Conservation (phyloP, 2,888 invertebrate genomes). For the Amphipoea lucens region DNA sequence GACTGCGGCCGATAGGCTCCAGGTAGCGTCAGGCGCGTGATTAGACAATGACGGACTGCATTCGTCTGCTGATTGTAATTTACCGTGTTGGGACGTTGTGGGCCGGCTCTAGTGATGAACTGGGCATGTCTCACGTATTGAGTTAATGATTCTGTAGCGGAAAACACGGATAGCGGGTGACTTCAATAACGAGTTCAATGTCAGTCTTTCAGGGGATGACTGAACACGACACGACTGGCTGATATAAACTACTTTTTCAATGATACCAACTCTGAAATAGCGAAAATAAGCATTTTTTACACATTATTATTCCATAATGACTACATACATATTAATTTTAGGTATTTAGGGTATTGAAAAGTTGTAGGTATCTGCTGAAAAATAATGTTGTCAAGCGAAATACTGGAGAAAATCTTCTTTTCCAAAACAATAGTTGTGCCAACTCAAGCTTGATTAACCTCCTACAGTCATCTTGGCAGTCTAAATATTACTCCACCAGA, state of each 20-base stretch:
- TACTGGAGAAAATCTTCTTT: background rate
- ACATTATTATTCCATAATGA: background rate
- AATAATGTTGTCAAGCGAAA: too few species aligned
- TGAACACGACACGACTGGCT: background rate
- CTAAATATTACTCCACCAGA: background rate
- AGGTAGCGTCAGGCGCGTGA: slow-evolving; percentile 67
- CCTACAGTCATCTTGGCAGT: background rate
- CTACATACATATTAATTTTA: background rate
- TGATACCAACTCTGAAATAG: background rate
- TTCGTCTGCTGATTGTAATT: slow-evolving; percentile 59
- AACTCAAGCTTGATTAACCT: background rate
- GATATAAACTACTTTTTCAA: background rate
- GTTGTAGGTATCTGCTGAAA: too few species aligned
- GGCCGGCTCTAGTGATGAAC: slow-evolving; percentile 21
- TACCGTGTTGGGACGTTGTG: slow-evolving; percentile 40
- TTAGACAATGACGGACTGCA: slow-evolving; percentile 69
- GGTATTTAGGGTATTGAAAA: background rate
- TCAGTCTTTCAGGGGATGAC: background rate
- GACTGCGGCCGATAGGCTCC: slow-evolving; percentile 66
- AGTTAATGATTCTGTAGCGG: slow-evolving; percentile 8
- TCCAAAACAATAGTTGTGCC: background rate
- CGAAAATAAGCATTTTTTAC: background rate
- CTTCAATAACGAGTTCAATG: background rate
- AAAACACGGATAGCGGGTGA: background rate
- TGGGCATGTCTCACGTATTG: slow-evolving; percentile 5